Base-by-base conservation (phyloP, 2,888 invertebrate genomes). In the Cotesia congregata region DNA sequence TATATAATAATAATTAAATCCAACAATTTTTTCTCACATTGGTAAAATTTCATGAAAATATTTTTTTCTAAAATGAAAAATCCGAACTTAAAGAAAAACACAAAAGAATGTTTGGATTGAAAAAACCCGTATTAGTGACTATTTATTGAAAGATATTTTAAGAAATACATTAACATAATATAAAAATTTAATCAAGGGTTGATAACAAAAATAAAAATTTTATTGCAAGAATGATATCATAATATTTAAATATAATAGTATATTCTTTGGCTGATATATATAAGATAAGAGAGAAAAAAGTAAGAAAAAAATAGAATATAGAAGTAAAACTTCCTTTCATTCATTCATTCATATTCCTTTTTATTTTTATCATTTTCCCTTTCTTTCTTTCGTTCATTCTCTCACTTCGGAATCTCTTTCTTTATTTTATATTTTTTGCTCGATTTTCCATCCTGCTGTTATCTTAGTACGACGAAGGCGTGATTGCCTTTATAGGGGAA, bases 401-500 rank as follows among this genome's bases (percentile, higher is more conserved):
- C 39, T 68, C 60, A 38, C 30, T 30, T 30, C 30, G 30, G 30
- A 30, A 30, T 64, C 62, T 59, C 17, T 39, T 74, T 75, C 71
- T 59, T 67, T 50, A 62, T 72, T 50, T 50, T 67, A 50, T 50
- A 50, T 50, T 75, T 77, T 75, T 72, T 90, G 87, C 89, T 81
- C 84, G 78, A 84, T 85, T 86, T 85, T 85, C 84, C 86, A 86
- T 86, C 86, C 85, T 84, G 81, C 81, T 85, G 89, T 89, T 89
- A 89, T 89, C 89, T 89, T 85, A 84, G 84, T 82, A 80, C 85
- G 87, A 86, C 87, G 88, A 89, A 88, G 87, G 87, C 89, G 86
- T 88, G 89, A 89, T 89, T 89, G 89, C 89, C 87, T 89, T 89
- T 89, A 89, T 89, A 87, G 88, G 88, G 89, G 88, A 88, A 88